Conservation (phyloP, 2,797 vertebrate species). For the Dendrocincla tyrannina region DNA sequence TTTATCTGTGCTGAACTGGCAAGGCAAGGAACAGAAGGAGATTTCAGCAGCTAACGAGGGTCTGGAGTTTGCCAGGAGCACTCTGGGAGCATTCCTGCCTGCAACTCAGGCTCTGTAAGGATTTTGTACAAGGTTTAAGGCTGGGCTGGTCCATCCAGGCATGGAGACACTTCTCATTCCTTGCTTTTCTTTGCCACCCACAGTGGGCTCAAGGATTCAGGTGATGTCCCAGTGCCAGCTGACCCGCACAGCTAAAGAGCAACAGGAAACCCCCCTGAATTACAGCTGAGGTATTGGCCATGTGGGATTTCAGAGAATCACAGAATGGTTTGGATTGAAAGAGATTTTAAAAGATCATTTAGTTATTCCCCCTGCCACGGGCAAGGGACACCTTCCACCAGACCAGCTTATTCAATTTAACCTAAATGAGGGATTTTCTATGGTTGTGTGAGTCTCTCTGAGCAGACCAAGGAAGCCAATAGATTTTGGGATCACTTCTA, state of each 20-base stretch:
- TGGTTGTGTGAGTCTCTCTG: background rate
- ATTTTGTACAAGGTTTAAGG: background rate
- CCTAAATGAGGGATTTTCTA: background rate
- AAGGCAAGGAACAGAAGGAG: background rate
- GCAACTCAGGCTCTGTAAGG: background rate
- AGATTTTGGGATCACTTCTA: slow-evolving; percentile 40
- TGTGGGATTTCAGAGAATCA: background rate
- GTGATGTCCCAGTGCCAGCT: background rate
- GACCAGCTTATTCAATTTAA: background rate
- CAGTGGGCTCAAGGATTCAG: background rate
- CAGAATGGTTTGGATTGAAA: background rate
- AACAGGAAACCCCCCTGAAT: background rate
- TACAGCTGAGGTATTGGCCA: background rate
- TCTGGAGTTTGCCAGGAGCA: background rate
- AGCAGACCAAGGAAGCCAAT: background rate
- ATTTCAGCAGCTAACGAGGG: background rate
- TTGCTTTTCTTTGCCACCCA: background rate
- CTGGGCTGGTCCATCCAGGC: background rate
- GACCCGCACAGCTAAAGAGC: background rate
- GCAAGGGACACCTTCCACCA: background rate
- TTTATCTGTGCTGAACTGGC: background rate
- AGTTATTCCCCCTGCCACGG: background rate
- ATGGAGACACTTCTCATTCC: too few relatives aligned
- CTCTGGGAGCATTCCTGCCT: background rate
- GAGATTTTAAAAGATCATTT: background rate